These are phyloP conservation scores for Bufotes viridis DNA, from an alignment of 2,797 vertebrate species.

Conservation along the genomic window DNA sequence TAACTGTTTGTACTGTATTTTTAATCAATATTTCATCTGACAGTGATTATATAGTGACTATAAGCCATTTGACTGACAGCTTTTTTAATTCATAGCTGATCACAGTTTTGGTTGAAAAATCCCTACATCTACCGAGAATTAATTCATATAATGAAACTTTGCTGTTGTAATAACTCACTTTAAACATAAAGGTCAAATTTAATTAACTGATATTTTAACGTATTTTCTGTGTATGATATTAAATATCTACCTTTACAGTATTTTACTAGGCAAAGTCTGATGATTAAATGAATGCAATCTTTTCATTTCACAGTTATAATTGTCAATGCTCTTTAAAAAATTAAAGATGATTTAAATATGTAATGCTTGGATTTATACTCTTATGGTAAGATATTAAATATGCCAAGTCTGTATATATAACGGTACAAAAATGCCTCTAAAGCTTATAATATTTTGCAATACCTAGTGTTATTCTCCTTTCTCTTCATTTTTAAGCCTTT, in stretches of 20 bases:
- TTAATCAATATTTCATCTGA: not conserved
- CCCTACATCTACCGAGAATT: conserved; percentile 6
- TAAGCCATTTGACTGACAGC: conserved; percentile 18
- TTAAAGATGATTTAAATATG: not conserved
- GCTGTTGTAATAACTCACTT: conserved; percentile 15
- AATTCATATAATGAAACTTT: conserved; percentile 25
- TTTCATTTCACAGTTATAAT: not conserved
- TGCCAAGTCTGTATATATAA: too few species aligned
- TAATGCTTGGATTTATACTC: not conserved
- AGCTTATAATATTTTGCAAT: too few species aligned
- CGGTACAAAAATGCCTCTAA: too few species aligned
- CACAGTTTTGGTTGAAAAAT: conserved; percentile 23
- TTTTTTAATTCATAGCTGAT: conserved; percentile 21
- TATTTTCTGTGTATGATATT: not conserved
- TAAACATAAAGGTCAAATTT: conserved; percentile 27
- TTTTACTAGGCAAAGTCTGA: not conserved
- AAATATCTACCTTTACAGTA: not conserved
- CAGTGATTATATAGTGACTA: not conserved
- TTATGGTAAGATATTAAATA: not conserved
- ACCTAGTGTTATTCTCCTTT: too few species aligned
- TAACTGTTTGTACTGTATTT: conserved; percentile 17
- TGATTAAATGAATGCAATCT: not conserved
- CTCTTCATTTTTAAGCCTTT: too few species aligned
- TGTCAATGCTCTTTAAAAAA: not conserved
- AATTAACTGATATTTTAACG: conserved; percentile 11